Percentiles rank a stretch among this genome's conserved stretches.
Evolutionary conservation across 2,113 vertebrate species (phyloP).

Genomic region (Ariopsis seemanni): DNA sequence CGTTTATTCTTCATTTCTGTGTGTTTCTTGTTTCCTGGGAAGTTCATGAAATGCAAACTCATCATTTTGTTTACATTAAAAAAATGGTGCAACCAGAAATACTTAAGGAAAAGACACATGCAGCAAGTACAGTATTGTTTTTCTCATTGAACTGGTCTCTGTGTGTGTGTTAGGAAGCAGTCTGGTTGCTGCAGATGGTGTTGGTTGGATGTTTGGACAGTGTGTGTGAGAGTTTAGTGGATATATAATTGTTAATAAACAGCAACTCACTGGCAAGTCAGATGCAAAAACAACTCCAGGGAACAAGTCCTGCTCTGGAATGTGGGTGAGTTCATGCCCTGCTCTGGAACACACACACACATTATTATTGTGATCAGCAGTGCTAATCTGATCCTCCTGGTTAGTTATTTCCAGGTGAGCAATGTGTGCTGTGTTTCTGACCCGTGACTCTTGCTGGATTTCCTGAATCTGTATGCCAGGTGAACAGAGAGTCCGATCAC

Average conservation of each 20-base stretch:
- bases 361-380: neutral
- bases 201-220: neutral
- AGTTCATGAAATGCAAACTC: too few relatives aligned
- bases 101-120: too few relatives aligned
- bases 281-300: constrained; percentile 47
- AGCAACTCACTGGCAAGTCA: constrained; percentile 47
- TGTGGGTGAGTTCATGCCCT: neutral
- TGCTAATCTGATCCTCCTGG: neutral
- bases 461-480: neutral
- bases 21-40: too few relatives aligned
- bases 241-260: neutral
- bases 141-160: too few relatives aligned
- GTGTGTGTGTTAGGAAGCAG: neutral
- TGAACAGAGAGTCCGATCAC: constrained; percentile 49
- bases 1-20: too few relatives aligned
- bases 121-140: too few relatives aligned
- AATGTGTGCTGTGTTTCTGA: neutral
- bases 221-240: neutral
- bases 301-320: constrained; percentile 11
- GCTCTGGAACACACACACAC: neutral
- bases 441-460: neutral
- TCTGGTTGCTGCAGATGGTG: neutral
- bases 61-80: too few relatives aligned
- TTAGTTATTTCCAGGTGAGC: neutral
- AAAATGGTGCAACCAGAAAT: too few relatives aligned